Percentiles rank a stretch among this genome's conserved stretches.
Conservation (phyloP, 2,113 vertebrate genomes). For the Pelecanoides urinatrix region DNA sequence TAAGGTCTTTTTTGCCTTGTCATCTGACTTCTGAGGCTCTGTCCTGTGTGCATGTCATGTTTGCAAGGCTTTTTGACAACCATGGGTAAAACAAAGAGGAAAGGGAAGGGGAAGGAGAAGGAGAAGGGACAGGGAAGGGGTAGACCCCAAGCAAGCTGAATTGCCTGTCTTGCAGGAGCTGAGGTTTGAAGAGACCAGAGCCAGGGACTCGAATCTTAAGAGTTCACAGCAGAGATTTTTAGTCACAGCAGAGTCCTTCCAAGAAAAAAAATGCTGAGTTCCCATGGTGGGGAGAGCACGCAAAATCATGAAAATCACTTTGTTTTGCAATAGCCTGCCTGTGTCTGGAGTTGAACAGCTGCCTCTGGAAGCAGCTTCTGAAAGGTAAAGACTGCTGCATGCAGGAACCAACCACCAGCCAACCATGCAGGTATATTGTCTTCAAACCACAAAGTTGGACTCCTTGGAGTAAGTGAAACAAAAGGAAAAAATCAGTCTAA, state of each 20-base stretch:
- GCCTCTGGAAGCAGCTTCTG: neutral
- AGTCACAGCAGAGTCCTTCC: neutral
- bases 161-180: neutral
- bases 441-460: neutral
- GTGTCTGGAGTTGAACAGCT: neutral
- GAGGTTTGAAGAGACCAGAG: neutral
- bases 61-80: neutral
- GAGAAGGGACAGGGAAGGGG: neutral
- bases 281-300: neutral
- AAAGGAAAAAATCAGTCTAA: neutral
- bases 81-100: neutral
- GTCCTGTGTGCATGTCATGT: rapidly evolving
- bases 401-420: neutral
- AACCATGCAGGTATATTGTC: neutral
- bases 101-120: neutral
- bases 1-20: neutral
- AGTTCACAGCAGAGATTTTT: neutral
- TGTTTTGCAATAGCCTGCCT: neutral
- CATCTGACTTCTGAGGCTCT: neutral
- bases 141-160: neutral
- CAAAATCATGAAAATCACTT: constrained; percentile 23
- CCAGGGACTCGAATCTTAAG: neutral
- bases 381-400: neutral
- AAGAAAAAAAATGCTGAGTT: neutral
- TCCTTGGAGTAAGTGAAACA: neutral